Evolutionary conservation across 1,140 invertebrate species (phyloP).

Genomic region (Rhyzopertha dominica): DNA sequence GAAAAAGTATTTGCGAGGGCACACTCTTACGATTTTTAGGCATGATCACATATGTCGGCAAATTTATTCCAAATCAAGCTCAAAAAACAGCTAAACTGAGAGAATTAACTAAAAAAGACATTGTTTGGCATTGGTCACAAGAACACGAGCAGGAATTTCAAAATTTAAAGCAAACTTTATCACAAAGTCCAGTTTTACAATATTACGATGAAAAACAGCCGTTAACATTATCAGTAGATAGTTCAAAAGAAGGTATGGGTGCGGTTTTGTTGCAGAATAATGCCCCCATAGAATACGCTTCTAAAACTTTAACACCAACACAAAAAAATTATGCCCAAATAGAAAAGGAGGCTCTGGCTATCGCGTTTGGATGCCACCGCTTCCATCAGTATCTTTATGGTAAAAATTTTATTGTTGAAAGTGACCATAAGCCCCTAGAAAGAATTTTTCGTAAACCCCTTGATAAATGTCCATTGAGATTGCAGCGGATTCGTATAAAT

Average conservation of each 20-base stretch:
- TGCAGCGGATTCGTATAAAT: slow-evolving; percentile 45
- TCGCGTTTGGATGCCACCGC: slow-evolving; percentile 22
- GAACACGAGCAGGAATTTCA: no score
- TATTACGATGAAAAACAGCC: no score
- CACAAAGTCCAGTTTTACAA: no score
- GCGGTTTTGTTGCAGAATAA: slow-evolving; percentile 30
- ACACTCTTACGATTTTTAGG: no score
- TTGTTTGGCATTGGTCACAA: no score
- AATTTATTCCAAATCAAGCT: no score
- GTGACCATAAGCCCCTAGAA: slow-evolving; percentile 22
- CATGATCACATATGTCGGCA: no score
- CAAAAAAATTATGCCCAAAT: slow-evolving; percentile 40
- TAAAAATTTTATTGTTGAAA: slow-evolving; percentile 33
- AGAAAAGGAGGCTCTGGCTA: slow-evolving; percentile 12
- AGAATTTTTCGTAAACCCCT: slow-evolving; percentile 44
- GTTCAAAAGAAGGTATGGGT: slow-evolving; percentile 35
- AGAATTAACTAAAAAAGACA: no score
- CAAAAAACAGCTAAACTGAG: no score
- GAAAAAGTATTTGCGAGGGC: slow-evolving; percentile 24
- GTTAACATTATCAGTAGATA: slow-evolving; percentile 35
- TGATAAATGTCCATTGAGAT: slow-evolving; percentile 36
- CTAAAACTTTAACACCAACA: slow-evolving; percentile 33
- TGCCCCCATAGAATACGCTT: slow-evolving; percentile 32
- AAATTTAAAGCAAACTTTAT: no score
- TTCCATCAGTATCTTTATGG: slow-evolving; percentile 32